Evolutionary conservation across 2,888 invertebrate species (phyloP).

Genomic region (Biston betularia): DNA sequence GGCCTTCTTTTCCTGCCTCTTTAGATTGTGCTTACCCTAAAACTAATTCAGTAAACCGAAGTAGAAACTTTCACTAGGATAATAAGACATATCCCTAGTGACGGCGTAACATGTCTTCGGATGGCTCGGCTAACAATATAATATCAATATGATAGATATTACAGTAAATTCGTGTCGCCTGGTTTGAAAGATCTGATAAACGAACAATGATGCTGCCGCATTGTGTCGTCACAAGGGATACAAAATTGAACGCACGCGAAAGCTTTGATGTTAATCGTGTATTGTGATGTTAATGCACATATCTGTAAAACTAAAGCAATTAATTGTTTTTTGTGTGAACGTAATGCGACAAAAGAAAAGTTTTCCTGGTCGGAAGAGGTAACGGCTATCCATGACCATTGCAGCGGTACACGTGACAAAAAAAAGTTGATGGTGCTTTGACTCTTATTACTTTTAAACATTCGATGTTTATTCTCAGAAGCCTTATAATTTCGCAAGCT

Average conservation of each 20-base stretch:
- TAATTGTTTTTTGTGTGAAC: no score
- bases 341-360: no score
- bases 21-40: constrained; percentile 58
- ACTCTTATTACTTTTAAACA: no score
- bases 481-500: no score
- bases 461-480: no score
- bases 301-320: no score
- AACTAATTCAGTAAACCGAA: constrained; percentile 74
- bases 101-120: constrained; percentile 66
- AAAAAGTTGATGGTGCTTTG: no score
- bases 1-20: constrained; percentile 55
- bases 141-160: constrained; percentile 63
- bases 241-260: constrained; percentile 33
- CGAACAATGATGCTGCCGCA: constrained; percentile 55
- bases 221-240: constrained; percentile 53
- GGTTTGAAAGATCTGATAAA: constrained; percentile 60
- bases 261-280: no score
- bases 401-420: no score
- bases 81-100: constrained; percentile 76
- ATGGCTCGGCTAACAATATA: constrained; percentile 48
- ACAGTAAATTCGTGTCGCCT: constrained; percentile 54
- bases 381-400: no score
- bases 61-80: constrained; percentile 72
- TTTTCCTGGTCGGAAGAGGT: no score
- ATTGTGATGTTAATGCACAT: no score